Evolutionary conservation across 2,888 invertebrate genomes (phyloP).

Genomic region (Drosophila percnosoma): DNA sequence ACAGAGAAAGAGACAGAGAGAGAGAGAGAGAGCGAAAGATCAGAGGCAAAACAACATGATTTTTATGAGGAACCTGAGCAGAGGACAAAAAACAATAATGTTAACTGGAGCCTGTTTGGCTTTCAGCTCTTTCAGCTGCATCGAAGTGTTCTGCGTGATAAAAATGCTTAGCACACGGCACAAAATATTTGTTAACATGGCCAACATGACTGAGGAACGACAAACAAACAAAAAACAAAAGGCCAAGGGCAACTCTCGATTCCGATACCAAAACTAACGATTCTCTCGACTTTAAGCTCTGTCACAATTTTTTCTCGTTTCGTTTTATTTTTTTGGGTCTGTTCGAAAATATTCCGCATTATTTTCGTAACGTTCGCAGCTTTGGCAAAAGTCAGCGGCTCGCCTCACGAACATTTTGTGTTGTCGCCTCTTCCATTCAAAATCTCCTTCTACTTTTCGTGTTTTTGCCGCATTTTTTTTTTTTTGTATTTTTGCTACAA

Average conservation of each 20-base stretch:
- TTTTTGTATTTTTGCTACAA: constrained; percentile 51
- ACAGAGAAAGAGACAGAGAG: not conserved
- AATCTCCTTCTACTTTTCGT: constrained; percentile 28
- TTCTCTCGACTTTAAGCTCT: constrained; percentile 24
- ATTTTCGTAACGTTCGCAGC: constrained; percentile 56
- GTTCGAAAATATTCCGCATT: constrained; percentile 72
- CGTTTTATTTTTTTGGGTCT: constrained; percentile 7
- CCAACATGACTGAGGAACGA: constrained; percentile 62
- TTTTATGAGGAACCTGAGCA: constrained; percentile 64
- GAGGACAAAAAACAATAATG: constrained; percentile 39
- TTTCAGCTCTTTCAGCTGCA: constrained; percentile 20
- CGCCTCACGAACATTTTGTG: constrained; percentile 73
- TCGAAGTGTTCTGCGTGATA: constrained; percentile 65
- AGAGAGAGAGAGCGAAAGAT: not conserved
- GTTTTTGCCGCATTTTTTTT: not conserved
- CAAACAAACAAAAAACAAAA: constrained; percentile 27
- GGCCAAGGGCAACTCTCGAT: constrained; percentile 42
- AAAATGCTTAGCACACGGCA: constrained; percentile 77
- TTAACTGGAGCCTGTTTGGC: constrained; percentile 47
- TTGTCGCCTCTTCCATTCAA: constrained; percentile 66
- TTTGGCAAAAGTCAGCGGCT: constrained; percentile 54
- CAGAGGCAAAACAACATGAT: constrained; percentile 44
- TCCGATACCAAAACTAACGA: constrained; percentile 33
- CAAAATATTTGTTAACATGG: constrained; percentile 76
- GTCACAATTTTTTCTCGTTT: constrained; percentile 20